Percentiles rank a stretch among this genome's conserved stretches.
Evolutionary conservation across 2,113 vertebrate genomes (phyloP).

Genomic region (Oryzias curvinotus): DNA sequence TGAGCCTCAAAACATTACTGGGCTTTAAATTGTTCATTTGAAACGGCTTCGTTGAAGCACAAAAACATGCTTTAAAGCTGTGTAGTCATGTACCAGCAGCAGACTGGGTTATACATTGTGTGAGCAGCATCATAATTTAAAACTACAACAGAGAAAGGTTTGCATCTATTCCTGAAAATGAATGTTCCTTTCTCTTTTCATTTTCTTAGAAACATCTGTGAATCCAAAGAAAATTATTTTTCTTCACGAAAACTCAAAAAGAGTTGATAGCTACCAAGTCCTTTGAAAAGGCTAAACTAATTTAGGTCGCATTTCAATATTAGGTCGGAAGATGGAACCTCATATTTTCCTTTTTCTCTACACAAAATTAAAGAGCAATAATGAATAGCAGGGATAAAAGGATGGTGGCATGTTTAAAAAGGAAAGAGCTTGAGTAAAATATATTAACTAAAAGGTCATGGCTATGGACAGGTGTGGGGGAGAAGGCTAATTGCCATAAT

Average conservation of each 20-base stretch:
- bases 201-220: no score
- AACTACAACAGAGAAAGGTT: no score
- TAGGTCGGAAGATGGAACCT: constrained; percentile 12
- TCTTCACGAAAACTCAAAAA: not conserved
- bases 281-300: constrained; percentile 22
- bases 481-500: constrained; percentile 4
- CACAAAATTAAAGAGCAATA: constrained; percentile 40
- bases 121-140: no score
- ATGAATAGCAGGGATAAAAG: constrained; percentile 19
- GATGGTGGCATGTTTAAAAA: constrained; percentile 19
- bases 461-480: constrained; percentile 30
- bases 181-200: no score
- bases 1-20: constrained; percentile 22
- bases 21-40: constrained; percentile 37
- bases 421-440: constrained; percentile 4
- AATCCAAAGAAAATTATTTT: not conserved
- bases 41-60: constrained; percentile 18
- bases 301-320: constrained; percentile 17
- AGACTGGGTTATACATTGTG: no score
- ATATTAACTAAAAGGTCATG: constrained; percentile 34
- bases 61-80: not conserved
- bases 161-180: no score
- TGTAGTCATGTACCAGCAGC: no score
- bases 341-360: constrained; percentile 31
- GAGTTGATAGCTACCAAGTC: constrained; percentile 5